Base-by-base conservation (phyloP, 92 coral and sea anemone species). In the Virgularia gustaviana region DNA sequence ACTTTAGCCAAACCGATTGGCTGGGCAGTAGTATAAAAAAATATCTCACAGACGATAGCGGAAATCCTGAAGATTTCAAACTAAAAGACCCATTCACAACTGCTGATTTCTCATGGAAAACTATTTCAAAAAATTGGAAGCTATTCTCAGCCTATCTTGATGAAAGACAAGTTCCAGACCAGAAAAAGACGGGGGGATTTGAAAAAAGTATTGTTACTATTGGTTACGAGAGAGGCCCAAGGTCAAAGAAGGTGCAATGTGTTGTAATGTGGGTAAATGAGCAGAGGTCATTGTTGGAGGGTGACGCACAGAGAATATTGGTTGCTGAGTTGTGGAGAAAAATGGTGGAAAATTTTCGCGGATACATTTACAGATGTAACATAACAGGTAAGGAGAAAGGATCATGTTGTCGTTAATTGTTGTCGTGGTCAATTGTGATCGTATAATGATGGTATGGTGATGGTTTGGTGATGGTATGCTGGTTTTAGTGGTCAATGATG, bases 81-180 rank as follows among this genome's bases (percentile, higher is more conserved):
- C n/a, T n/a, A n/a, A n/a, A n/a, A n/a, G n/a, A n/a, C n/a, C n/a
- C n/a, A n/a, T n/a, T n/a, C n/a, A n/a, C 55, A 47, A 22, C 52
- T 8, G 22, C 43, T 10, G 27, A 39, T 18, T 63, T 63, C 31
- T 2, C 71, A 18, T 63, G 71, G 71, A 63, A 63, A 63, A 63
- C 71, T 8, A 2, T 63, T 16, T 13, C 51, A 9, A 27, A 63
- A 9, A 37, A 39, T 2, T 36, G 39, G 31, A 63, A 42, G 7
- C 39, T 63, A 4, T 63, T 36, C 41, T 63, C 71, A 2, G 18
- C 71, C 1, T 63, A 63, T 33, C 12, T 4, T 52, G 71, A 63
- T 36, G 28, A 39, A 9, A 39, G 71, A 47, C 13, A 22, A 4
- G 4, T 35, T 36, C 28, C 22, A 9, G 22, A 20, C 43, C 0